A percentile compares a stretch with the other conserved stretches of the same genome.
These are phyloP conservation scores for Scytalopus superciliaris DNA, from an alignment of 2,113 vertebrate species.

Conservation along the genomic window DNA sequence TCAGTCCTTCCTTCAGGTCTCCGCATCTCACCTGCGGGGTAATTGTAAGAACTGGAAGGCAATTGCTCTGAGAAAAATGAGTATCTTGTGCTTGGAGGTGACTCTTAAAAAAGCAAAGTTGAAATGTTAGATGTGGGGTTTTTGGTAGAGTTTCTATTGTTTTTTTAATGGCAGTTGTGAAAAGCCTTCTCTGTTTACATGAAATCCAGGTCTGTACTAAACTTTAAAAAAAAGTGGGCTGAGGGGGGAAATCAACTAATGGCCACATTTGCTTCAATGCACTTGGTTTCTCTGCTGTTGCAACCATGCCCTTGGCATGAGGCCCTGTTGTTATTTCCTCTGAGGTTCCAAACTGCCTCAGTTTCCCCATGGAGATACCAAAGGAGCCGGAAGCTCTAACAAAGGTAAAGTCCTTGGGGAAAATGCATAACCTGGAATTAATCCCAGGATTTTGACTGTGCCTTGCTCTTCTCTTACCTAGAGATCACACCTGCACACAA, in stretches of 20 bases:
- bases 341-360: neutral
- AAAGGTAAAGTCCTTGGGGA: neutral
- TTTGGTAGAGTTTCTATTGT: neutral
- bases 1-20: neutral
- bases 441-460: no score
- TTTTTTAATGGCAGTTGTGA: neutral
- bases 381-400: neutral
- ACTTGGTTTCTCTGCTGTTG: neutral
- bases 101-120: neutral
- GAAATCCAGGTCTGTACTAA: neutral
- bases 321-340: neutral
- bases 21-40: neutral
- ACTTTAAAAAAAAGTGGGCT: neutral
- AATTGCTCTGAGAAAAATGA: neutral
- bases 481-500: no score
- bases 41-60: no score
- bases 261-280: no score
- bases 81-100: neutral
- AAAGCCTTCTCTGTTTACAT: neutral
- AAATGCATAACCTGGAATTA: neutral
- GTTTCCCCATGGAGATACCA: rapidly evolving
- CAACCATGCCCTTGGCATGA: rapidly evolving
- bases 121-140: neutral
- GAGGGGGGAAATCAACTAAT: neutral
- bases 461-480: neutral